Evolutionary conservation across 2,797 vertebrate species (phyloP), one percentile per base, ranked within the genome.

Genomic region (Tinamus major): DNA sequence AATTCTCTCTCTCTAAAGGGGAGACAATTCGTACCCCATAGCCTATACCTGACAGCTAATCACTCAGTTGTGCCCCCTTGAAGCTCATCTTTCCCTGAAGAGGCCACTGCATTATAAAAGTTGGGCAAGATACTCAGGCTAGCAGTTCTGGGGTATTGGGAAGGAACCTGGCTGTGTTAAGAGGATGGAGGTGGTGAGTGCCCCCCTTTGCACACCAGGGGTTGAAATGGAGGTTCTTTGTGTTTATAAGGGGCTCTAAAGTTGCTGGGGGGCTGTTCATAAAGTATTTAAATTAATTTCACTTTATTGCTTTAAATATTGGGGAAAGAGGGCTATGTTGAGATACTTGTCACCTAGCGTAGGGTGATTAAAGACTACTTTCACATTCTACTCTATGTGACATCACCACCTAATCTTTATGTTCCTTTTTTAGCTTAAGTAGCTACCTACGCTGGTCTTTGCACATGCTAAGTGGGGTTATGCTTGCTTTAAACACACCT

Each of bases 31-130:
- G 46, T 35, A 39, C 46, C 46, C 46, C 46, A 23, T 23, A 23
- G 10, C 46, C 46, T 23, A 23, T 23, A 48, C 20, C 46, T 48
- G 46, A 23, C 20, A 21, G 21, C 10, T 23, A 46, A 20, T 75
- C 69, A 75, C 11, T 85, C 9, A 41, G 23, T 33, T 74, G 31
- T 55, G 18, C 5, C 23, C 24, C 16, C 5, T 10, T 49, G 27
- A 75, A 35, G 33, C 2, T 1, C 17, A 51, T 51, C 63, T 24
- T 48, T 5, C 19, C 10, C 48, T 2, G 4, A 0, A 27, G n/a
- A 65, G 31, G 15, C 23, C 8, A 12, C 29, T 53, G 48, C 15
- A 2, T 39, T 39, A 72, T 9, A 44, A 74, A 68, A 74, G 27
- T 21, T 55, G 29, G 17, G 1, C 55, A 20, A 80, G 21, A 23